Conservation (phyloP, 2,113 vertebrate genomes). For the Amphilophus citrinellus region DNA sequence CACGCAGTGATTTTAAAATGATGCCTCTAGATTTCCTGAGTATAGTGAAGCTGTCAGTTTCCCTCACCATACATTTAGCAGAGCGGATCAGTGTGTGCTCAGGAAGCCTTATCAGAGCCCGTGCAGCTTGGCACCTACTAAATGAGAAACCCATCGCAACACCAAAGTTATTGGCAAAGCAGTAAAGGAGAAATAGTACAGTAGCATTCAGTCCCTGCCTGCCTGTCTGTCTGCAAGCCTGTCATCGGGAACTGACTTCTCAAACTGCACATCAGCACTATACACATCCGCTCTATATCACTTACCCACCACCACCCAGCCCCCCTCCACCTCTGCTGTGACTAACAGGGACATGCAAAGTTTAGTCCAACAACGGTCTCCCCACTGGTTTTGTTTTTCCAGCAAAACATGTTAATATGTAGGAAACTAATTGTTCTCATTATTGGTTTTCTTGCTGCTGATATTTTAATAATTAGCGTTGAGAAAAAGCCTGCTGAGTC, state of each 20-base stretch:
- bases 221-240: conserved; percentile 43
- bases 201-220: conserved; percentile 34
- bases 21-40: conserved; percentile 40
- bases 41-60: conserved; percentile 33
- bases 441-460: neutral
- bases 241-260: conserved; percentile 31
- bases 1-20: conserved; percentile 49
- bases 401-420: neutral
- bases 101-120: conserved; percentile 70
- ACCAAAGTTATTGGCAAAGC: conserved; percentile 66
- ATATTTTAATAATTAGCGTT: conserved; percentile 2
- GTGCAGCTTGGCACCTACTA: conserved; percentile 67
- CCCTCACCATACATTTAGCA: conserved; percentile 49
- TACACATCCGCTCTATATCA: conserved; percentile 36
- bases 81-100: conserved; percentile 61
- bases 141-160: conserved; percentile 67
- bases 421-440: neutral
- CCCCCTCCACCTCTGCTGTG: neutral
- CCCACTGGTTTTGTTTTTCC: neutral
- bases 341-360: neutral
- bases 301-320: neutral
- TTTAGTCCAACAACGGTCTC: neutral
- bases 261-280: conserved; percentile 65
- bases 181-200: conserved; percentile 64
- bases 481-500: neutral